Evolutionary conservation across 2,797 vertebrate genomes (phyloP).

Genomic region (Lophotriccus pileatus): DNA sequence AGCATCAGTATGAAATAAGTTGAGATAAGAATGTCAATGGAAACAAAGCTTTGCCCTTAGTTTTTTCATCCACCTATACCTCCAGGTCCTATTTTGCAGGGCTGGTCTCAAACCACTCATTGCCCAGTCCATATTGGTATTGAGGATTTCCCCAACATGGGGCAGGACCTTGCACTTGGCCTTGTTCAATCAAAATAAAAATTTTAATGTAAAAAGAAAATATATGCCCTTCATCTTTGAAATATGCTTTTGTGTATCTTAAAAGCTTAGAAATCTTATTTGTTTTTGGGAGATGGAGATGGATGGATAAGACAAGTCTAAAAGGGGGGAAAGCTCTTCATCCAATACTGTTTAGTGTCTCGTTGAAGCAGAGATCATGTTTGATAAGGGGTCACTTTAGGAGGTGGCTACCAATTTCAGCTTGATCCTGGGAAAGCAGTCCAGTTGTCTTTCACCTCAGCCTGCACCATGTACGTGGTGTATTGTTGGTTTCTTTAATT

Average conservation of each 20-base stretch:
- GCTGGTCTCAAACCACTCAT: neutral
- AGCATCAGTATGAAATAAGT: neutral
- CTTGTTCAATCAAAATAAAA: neutral
- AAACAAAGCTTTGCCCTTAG: neutral
- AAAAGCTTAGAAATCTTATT: neutral
- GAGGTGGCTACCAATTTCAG: neutral
- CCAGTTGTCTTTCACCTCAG: neutral
- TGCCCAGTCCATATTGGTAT: neutral
- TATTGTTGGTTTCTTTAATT: neutral
- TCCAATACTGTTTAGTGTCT: neutral
- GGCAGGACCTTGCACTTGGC: neutral
- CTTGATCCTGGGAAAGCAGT: neutral
- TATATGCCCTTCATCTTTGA: neutral
- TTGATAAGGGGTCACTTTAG: neutral
- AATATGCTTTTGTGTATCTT: neutral
- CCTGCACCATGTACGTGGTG: fast-evolving
- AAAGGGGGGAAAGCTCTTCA: neutral
- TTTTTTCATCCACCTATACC: neutral
- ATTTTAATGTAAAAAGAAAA: no score
- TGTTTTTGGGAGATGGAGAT: neutral
- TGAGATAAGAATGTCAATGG: neutral
- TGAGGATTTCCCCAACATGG: neutral
- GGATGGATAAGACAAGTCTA: neutral
- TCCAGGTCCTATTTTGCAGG: neutral
- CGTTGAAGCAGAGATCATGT: neutral